Conservation (phyloP, 2,113 vertebrate species). For the Forbesichthys papilliferus region DNA sequence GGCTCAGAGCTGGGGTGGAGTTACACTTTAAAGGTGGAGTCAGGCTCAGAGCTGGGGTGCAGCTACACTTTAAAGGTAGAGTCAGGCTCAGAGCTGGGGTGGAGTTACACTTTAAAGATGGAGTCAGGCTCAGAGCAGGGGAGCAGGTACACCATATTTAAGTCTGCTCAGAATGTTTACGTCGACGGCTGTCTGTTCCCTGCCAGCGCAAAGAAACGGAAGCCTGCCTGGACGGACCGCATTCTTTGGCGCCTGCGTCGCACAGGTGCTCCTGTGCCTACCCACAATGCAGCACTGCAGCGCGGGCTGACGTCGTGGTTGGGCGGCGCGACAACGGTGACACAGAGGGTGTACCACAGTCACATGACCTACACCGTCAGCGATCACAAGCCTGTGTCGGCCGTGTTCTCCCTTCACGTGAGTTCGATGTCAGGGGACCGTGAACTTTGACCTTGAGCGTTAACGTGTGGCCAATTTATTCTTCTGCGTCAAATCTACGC, state of each 20-base stretch:
- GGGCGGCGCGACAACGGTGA: conserved; percentile 80
- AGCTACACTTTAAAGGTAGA: too few relatives aligned
- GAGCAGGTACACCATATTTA: too few relatives aligned
- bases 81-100: too few relatives aligned
- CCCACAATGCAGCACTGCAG: conserved; percentile 76
- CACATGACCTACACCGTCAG: conserved; percentile 95
- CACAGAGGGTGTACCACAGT: conserved; percentile 87
- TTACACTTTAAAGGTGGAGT: too few relatives aligned
- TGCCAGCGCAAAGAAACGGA: conserved; percentile 90
- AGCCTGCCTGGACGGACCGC: conserved; percentile 97
- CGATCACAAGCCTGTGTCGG: conserved; percentile 95
- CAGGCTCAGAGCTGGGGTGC: too few relatives aligned
- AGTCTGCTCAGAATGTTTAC: too few relatives aligned
- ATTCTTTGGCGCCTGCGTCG: conserved; percentile 94
- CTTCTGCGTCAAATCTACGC: too few relatives aligned
- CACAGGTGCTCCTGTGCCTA: conserved; percentile 73
- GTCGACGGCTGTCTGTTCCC: background rate
- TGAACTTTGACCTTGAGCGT: background rate
- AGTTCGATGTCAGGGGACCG: conserved; percentile 42
- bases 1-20: too few relatives aligned
- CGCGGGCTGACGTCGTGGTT: conserved; percentile 73
- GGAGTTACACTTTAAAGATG: too few relatives aligned
- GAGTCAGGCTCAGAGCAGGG: too few relatives aligned
- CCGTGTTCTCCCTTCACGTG: conserved; percentile 89
- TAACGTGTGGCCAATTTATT: too few relatives aligned